Base-by-base conservation (phyloP, 2,888 invertebrate species). In the Zeuzera pyrina region DNA sequence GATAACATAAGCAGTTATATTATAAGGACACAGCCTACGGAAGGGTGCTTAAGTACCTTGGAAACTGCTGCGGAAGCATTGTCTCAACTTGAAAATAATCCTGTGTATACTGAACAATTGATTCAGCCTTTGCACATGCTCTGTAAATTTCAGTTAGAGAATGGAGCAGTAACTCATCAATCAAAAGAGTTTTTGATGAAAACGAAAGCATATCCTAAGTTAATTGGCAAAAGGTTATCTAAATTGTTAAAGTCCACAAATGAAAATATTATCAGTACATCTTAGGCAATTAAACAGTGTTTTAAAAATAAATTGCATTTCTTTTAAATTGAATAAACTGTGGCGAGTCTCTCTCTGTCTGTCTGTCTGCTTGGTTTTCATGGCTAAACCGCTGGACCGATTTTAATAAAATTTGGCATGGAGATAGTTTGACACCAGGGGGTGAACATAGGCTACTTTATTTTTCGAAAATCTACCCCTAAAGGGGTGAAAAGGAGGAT, bases 121-220 rank as follows among this genome's bases (percentile, higher is more conserved):
- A 81, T 94, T 8, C 86, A 88, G 44, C 97, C 97, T 0, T 72
- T 97, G 41, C 91, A 91, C 49, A 88, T 91, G 22, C 77, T 97
- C 23, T 97, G 97, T 67, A 86, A 90, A 60, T 94, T 89, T 76
- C 97, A 97, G 62, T 69, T 97, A 36, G 86, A 91, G 45, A 94
- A 96, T 78, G 97, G 97, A 7, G 97, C 97, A 16, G 94, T 95
- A 0, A 91, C 92, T 23, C 97, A 97, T 72, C 93, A 96, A 55
- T 96, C 95, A 47, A 96, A 95, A 74, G 95, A 96, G 61, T 94
- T 89, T 76, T 85, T 92, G 44, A 88, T 95, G 33, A 92, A 90
- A 71, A 91, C 90, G 44, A 90, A 90, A 56, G 86, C 86, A 44
- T 93, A 93, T 77, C 92, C 92, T 1, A 93, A 93, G 61, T 73